Evolutionary conservation across 2,113 vertebrate species (phyloP).

Genomic region (Serranochromis macrocephalus): DNA sequence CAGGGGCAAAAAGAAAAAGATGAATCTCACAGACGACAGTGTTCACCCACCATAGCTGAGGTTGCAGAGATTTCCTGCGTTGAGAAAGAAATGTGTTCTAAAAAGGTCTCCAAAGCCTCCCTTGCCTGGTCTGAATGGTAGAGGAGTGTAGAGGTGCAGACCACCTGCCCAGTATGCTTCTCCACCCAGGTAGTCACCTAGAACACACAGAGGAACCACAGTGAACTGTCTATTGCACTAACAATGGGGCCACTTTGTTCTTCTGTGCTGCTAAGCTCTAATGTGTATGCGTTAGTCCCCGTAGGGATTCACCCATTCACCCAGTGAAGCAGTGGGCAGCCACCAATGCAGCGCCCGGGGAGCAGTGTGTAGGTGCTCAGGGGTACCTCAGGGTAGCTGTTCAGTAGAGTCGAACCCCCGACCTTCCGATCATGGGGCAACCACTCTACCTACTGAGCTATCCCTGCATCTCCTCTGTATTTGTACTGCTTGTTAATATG

Average conservation of each 20-base stretch:
- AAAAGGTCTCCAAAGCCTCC: conserved; percentile 93
- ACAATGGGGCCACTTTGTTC: neutral
- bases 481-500: neutral
- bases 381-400: too few species aligned
- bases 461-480: neutral
- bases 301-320: too few species aligned
- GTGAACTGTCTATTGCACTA: neutral
- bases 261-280: neutral
- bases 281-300: too few species aligned
- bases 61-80: conserved; percentile 96
- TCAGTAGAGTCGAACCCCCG: too few species aligned
- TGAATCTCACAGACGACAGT: neutral
- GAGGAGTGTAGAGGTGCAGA: conserved; percentile 88
- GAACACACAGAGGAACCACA: neutral
- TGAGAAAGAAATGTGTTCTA: conserved; percentile 93
- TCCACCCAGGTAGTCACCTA: conserved; percentile 93
- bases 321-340: too few species aligned
- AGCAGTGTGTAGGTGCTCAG: too few species aligned
- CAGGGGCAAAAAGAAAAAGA: neutral
- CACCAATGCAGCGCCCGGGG: too few species aligned
- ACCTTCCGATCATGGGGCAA: too few species aligned
- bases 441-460: too few species aligned
- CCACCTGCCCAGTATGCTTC: conserved; percentile 93
- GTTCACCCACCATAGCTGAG: conserved; percentile 84
- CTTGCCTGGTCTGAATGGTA: conserved; percentile 86